phyloP scores from a whole-genome alignment of 2,797 vertebrate species.

The Sebastes hubbsi region DNA sequence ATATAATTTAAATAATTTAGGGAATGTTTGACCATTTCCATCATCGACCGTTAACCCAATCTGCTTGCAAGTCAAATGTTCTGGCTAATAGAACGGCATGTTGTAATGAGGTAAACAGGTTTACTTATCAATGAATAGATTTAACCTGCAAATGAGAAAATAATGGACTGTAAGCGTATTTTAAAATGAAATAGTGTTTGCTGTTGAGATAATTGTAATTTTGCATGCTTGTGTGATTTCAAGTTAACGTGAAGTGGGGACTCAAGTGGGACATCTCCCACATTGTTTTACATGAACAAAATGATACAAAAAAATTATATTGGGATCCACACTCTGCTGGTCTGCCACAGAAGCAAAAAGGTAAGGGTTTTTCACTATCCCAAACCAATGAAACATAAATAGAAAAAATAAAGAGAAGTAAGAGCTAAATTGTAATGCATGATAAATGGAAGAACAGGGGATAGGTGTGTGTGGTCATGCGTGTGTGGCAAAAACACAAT shows the following conservation, averaged over 20 bases:
- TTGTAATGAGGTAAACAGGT: constrained; percentile 4
- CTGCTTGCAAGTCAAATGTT: neutral
- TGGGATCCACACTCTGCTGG: neutral
- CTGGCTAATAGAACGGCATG: neutral
- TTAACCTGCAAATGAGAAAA: neutral
- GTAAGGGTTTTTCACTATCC: neutral
- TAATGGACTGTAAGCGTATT: neutral
- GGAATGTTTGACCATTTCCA: too few relatives aligned
- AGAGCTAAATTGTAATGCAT: neutral
- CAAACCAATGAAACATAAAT: neutral
- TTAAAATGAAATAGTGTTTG: neutral
- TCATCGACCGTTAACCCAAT: too few relatives aligned
- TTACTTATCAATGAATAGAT: constrained; percentile 8
- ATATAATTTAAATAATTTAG: neutral
- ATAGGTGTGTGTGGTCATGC: neutral
- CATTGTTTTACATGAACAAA: neutral
- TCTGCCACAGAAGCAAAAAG: neutral
- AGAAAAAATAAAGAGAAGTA: neutral
- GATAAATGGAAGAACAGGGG: neutral
- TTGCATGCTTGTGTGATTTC: neutral
- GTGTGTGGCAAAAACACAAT: neutral
- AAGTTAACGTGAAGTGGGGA: neutral
- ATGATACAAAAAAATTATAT: neutral
- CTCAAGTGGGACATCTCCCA: neutral
- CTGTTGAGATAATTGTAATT: neutral